phyloP scores from a whole-genome alignment of 2,113 vertebrate species.

The Cheirogaleus medius region DNA sequence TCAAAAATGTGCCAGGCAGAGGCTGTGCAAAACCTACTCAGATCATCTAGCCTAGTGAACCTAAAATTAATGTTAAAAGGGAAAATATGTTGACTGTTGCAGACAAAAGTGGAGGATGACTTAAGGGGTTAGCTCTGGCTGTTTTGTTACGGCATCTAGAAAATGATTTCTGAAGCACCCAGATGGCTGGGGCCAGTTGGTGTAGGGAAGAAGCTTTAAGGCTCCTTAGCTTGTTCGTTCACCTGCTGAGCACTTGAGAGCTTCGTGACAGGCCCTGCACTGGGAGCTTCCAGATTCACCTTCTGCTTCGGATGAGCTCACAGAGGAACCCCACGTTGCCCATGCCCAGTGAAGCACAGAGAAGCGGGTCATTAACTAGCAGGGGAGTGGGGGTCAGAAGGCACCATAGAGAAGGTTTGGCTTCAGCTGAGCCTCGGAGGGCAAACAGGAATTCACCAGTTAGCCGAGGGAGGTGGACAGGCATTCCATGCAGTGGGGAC shows the following conservation, averaged over 20 bases:
- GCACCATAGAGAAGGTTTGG: neutral
- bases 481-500: neutral
- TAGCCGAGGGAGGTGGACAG: neutral
- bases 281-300: neutral
- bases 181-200: fast-evolving
- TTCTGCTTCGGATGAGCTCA: neutral
- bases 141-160: neutral
- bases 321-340: fast-evolving
- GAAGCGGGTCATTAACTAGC: neutral
- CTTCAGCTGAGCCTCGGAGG: neutral
- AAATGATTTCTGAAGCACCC: neutral
- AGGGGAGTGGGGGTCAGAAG: neutral
- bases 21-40: neutral
- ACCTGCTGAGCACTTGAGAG: neutral
- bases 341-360: neutral
- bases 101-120: neutral
- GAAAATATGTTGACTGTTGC: neutral
- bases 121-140: neutral
- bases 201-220: fast-evolving
- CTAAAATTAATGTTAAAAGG: constrained; percentile 10
- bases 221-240: neutral
- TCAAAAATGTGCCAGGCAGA: neutral
- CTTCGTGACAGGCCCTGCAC: neutral
- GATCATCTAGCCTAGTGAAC: neutral
- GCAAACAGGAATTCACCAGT: neutral